These are phyloP conservation scores for Ormia ochracea DNA, from an alignment of 2,888 invertebrate species.

Conservation along the genomic window DNA sequence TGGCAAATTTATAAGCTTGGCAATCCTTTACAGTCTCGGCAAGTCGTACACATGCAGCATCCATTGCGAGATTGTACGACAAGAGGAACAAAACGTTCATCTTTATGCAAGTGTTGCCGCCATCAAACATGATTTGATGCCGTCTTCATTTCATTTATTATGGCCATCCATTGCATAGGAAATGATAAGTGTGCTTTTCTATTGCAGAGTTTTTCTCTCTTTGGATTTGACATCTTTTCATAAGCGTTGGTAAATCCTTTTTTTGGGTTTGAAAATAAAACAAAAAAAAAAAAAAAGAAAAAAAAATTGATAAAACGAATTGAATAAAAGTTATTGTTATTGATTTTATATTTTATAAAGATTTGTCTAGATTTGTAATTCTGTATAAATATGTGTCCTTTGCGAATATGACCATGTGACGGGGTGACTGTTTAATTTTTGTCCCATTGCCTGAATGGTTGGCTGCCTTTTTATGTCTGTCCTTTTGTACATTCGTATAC, in stretches of 20 bases:
- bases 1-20: background rate
- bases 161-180: slow-evolving; percentile 46
- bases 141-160: slow-evolving; percentile 72
- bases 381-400: background rate
- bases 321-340: slow-evolving; percentile 6
- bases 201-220: background rate
- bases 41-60: slow-evolving; percentile 13
- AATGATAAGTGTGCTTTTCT: slow-evolving; percentile 14
- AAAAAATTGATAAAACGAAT: background rate
- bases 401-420: background rate
- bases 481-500: background rate
- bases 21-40: background rate
- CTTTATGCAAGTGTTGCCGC: slow-evolving; percentile 74
- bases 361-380: background rate
- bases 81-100: slow-evolving; percentile 48
- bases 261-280: background rate
- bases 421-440: background rate
- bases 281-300: background rate
- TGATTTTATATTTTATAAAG: background rate
- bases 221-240: slow-evolving; percentile 55
- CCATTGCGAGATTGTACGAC: slow-evolving; percentile 32
- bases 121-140: slow-evolving; percentile 75
- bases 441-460: no score
- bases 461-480: background rate
- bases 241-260: slow-evolving; percentile 10